Evolutionary conservation across 2,888 invertebrate genomes (phyloP).

Genomic region (Isotomurus palustris): DNA sequence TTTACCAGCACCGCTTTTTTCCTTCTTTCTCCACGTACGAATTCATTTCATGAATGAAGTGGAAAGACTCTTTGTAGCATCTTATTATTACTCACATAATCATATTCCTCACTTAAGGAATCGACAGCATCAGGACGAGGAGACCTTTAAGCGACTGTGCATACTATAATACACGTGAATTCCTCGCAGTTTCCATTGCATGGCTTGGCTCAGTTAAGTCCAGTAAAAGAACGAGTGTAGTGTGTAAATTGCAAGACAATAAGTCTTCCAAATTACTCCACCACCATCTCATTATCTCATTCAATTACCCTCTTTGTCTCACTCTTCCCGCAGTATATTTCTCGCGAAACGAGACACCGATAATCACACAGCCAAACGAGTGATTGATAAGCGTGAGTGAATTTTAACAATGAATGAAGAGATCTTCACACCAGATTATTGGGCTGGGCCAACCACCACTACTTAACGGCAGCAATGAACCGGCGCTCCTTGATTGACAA

Average conservation of each 20-base stretch:
- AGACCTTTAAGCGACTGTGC: no score
- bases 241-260: constrained; percentile 4
- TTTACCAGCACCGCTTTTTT: background rate
- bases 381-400: constrained; percentile 14
- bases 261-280: constrained; percentile 7
- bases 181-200: no score
- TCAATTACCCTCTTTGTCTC: constrained; percentile 22
- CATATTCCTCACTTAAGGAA: no score
- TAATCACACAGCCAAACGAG: constrained; percentile 9
- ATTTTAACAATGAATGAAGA: constrained; percentile 11
- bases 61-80: background rate
- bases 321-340: constrained; percentile 9
- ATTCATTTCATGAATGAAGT: constrained; percentile 2
- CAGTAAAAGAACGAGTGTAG: background rate
- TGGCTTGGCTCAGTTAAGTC: constrained; percentile 1
- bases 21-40: background rate
- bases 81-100: background rate
- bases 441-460: background rate
- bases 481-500: constrained; percentile 14
- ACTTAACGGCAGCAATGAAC: background rate
- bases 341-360: constrained; percentile 12
- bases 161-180: no score
- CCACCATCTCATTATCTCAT: constrained; percentile 27
- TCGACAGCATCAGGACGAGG: no score
- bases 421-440: constrained; percentile 15